Evolutionary conservation across 2,888 invertebrate genomes (phyloP).

Genomic region (Polyommatus iphigenia): DNA sequence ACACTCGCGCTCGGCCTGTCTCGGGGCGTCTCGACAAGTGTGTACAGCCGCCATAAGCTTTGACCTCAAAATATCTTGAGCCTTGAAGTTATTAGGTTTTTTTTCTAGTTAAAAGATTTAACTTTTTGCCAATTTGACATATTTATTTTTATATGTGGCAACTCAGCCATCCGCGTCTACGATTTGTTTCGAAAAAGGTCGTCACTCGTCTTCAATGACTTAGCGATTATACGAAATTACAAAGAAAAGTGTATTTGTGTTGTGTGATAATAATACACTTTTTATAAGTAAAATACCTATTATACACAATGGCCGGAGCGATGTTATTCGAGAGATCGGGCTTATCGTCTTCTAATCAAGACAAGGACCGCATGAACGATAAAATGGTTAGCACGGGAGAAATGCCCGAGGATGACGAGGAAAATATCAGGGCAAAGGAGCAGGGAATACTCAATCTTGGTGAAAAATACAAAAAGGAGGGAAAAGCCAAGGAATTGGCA

Average conservation of each 20-base stretch:
- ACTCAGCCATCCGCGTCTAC: conserved; percentile 72
- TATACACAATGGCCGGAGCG: conserved; percentile 90
- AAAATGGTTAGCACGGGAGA: conserved; percentile 90
- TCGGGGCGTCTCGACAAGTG: no score
- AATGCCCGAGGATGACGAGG: conserved; percentile 90
- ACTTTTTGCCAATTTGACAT: conserved; percentile 19
- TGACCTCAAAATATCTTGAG: no score
- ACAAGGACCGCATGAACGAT: conserved; percentile 87
- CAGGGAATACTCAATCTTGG: conserved; percentile 96
- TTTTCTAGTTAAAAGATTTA: not conserved
- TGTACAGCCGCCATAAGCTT: no score
- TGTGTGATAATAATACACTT: conserved; percentile 66
- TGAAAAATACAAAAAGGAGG: conserved; percentile 94
- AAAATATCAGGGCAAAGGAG: conserved; percentile 94
- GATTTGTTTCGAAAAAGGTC: conserved; percentile 76
- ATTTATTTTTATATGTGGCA: conserved; percentile 48
- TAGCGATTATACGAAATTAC: conserved; percentile 79
- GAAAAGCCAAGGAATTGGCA: conserved; percentile 94
- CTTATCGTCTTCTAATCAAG: conserved; percentile 87
- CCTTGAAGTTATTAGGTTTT: no score
- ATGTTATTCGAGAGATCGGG: conserved; percentile 93
- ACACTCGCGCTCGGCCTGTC: no score
- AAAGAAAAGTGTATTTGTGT: conserved; percentile 72
- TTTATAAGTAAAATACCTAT: conserved; percentile 64
- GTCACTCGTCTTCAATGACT: conserved; percentile 66